Percentiles rank a stretch among this genome's conserved stretches.
These are phyloP conservation scores for Novumbra hubbsi DNA, from an alignment of 2,797 vertebrate genomes.

Conservation along the genomic window DNA sequence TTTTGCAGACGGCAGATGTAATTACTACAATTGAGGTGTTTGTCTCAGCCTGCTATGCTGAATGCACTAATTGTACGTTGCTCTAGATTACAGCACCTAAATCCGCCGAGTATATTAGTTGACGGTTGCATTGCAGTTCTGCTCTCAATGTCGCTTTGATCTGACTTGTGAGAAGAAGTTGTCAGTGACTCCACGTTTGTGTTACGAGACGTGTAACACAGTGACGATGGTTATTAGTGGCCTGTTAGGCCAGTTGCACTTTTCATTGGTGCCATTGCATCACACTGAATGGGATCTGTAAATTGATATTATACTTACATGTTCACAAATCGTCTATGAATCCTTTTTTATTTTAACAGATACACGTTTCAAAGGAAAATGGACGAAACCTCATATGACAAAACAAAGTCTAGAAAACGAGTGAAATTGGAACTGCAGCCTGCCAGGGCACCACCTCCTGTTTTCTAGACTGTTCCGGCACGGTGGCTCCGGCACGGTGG, in stretches of 20 bases:
- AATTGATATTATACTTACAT: neutral
- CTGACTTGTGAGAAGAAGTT: conserved; percentile 8
- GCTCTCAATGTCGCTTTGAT: conserved; percentile 1
- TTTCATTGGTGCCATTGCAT: conserved; percentile 8
- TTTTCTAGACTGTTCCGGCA: neutral
- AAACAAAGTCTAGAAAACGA: too few relatives aligned
- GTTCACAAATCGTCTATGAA: too few relatives aligned
- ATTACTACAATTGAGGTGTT: too few relatives aligned
- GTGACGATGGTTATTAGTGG: conserved; percentile 1
- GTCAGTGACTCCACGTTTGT: neutral
- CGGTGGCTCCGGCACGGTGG: neutral
- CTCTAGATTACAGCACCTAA: too few relatives aligned
- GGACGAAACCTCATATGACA: too few relatives aligned
- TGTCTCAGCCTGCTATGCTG: too few relatives aligned
- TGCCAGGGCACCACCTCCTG: neutral
- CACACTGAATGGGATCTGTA: neutral
- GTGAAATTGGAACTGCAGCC: neutral
- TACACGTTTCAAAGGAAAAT: too few relatives aligned
- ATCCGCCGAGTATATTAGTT: neutral
- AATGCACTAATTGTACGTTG: too few relatives aligned
- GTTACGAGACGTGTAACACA: conserved; percentile 3
- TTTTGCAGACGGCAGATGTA: too few relatives aligned
- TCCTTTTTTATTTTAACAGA: too few relatives aligned
- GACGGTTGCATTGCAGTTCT: neutral
- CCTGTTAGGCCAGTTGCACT: conserved; percentile 1